These are phyloP conservation scores for Bombylius discolor DNA, from an alignment of 2,888 invertebrate species.

Conservation along the genomic window DNA sequence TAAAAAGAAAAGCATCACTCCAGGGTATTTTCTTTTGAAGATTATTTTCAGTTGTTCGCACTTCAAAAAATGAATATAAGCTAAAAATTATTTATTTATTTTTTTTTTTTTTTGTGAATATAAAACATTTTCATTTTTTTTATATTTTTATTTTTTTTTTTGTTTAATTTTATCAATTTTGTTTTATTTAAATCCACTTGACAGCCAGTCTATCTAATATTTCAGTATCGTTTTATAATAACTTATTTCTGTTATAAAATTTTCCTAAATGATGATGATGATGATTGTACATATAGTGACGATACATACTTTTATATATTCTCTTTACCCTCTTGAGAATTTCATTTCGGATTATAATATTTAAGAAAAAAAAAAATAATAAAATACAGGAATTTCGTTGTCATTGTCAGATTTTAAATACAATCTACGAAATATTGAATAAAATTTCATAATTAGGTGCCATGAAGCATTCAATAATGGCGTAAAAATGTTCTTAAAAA, in stretches of 20 bases:
- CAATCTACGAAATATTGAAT: constrained; percentile 2
- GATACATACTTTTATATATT: background rate
- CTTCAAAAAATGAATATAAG: too few relatives aligned
- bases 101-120: background rate
- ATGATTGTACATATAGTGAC: too few relatives aligned
- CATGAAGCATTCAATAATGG: constrained; percentile 5
- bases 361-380: background rate
- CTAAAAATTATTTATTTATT: background rate
- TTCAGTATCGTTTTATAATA: too few relatives aligned
- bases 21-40: too few relatives aligned
- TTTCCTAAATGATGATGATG: too few relatives aligned
- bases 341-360: constrained; percentile 9
- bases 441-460: constrained; percentile 12
- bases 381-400: constrained; percentile 1
- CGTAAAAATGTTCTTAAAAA: background rate
- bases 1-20: too few relatives aligned
- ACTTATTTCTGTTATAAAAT: too few relatives aligned
- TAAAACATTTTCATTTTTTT: background rate
- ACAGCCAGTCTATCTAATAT: background rate
- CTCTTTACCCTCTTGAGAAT: constrained; percentile 8
- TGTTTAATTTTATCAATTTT: too few relatives aligned
- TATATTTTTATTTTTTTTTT: background rate
- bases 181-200: background rate
- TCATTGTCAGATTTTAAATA: constrained; percentile 9
- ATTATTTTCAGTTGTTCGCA: too few relatives aligned